Evolutionary conservation across 1,140 invertebrate species (phyloP).

Genomic region (Cyclargus thomasi): DNA sequence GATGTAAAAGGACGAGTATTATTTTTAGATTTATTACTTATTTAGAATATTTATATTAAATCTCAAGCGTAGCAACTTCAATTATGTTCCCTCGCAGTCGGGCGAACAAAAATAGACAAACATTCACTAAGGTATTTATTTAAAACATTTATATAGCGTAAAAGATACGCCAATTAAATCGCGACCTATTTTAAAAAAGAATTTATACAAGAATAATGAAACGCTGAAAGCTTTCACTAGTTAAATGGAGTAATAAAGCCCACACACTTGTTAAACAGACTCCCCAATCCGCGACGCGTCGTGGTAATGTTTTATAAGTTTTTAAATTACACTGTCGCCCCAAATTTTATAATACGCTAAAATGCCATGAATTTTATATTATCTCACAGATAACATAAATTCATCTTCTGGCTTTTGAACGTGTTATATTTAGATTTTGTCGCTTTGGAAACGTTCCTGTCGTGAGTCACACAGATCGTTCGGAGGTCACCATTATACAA

Average conservation of each 20-base stretch:
- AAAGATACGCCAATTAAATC: neutral
- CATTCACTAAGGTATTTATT: neutral
- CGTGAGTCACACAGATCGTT: neutral
- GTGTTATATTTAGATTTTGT: neutral
- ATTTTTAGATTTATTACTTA: too few relatives aligned
- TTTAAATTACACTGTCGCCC: neutral
- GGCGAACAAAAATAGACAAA: neutral
- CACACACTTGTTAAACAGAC: neutral
- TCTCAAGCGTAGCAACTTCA: too few relatives aligned
- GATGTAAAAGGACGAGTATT: too few relatives aligned
- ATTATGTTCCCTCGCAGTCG: neutral
- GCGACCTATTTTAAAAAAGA: neutral
- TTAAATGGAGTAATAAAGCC: neutral
- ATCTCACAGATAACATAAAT: neutral
- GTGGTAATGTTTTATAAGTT: neutral
- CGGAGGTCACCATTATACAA: too few relatives aligned
- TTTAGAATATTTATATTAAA: too few relatives aligned
- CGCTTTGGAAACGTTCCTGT: neutral
- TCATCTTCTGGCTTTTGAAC: neutral
- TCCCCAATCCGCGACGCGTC: neutral
- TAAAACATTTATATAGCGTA: neutral
- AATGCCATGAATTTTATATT: neutral
- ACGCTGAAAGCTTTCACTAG: slow-evolving; percentile 5
- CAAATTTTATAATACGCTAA: neutral
- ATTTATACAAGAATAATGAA: neutral